Evolutionary conservation across 2,888 invertebrate genomes (phyloP).

Genomic region (Lasiommata megera): DNA sequence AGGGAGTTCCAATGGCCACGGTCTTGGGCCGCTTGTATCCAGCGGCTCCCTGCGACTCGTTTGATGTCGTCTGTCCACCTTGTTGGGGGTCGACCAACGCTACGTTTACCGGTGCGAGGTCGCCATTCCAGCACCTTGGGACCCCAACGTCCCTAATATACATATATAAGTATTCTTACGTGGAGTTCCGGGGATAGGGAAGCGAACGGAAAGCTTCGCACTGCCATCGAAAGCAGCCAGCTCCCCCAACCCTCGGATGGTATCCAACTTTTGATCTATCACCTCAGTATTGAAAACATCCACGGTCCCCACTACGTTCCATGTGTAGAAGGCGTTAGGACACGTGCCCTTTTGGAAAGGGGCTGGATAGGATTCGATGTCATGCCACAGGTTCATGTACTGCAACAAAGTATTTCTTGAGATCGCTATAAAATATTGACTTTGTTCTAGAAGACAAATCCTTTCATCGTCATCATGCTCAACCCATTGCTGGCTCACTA

Average conservation of each 20-base stretch:
- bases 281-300: conserved; percentile 47
- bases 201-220: conserved; percentile 83
- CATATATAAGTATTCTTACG: not conserved
- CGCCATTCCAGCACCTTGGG: no score
- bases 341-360: conserved; percentile 54
- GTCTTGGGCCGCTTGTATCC: no score
- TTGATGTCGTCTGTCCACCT: no score
- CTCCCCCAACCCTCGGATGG: conserved; percentile 48
- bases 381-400: conserved; percentile 56
- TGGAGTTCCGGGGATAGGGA: conserved; percentile 45
- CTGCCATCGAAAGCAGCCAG: conserved; percentile 75
- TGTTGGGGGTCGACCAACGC: no score
- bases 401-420: conserved; percentile 30
- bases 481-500: no score
- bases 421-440: no score
- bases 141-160: no score
- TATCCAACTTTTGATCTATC: conserved; percentile 42
- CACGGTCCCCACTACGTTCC: conserved; percentile 35
- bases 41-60: no score
- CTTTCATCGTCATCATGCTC: no score
- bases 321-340: conserved; percentile 48
- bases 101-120: no score
- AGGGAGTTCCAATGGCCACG: no score
- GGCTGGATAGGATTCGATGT: conserved; percentile 51
- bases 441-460: no score